Conservation (phyloP, 2,113 vertebrate species). For the Laticauda laticaudata region DNA sequence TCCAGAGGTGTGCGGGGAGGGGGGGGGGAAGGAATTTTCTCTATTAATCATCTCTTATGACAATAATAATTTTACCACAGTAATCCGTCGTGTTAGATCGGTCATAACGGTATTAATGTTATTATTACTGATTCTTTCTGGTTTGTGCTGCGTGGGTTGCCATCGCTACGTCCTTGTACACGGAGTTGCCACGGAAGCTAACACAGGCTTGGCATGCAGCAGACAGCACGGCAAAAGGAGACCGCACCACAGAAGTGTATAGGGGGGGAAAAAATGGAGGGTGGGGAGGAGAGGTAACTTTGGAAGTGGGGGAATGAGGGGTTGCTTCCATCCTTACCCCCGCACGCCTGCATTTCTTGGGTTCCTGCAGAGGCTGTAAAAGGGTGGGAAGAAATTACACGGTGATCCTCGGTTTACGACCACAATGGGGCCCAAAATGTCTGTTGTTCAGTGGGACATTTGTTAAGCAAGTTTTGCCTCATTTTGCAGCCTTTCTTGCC, state of each 20-base stretch:
- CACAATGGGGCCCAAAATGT: too few relatives aligned
- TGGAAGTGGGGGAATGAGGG: not conserved
- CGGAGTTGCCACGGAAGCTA: not conserved
- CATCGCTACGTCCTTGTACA: not conserved
- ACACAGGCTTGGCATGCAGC: not conserved
- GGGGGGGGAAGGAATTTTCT: not conserved
- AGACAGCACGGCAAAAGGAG: not conserved
- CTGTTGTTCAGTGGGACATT: too few relatives aligned
- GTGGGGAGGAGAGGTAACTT: not conserved
- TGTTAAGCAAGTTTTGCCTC: too few relatives aligned
- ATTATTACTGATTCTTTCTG: not conserved
- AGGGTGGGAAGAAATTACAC: not conserved
- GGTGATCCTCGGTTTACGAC: too few relatives aligned
- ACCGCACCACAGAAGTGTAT: too few relatives aligned
- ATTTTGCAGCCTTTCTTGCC: too few relatives aligned
- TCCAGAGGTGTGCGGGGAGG: not conserved
- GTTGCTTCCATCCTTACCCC: not conserved
- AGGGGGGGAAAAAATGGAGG: too few relatives aligned
- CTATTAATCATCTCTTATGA: not conserved
- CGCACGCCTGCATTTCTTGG: not conserved
- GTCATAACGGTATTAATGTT: not conserved
- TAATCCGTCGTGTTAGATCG: not conserved
- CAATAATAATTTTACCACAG: not conserved
- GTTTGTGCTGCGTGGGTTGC: not conserved
- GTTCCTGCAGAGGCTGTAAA: not conserved